These are phyloP conservation scores for Pemphigus obesinymphae DNA, from an alignment of 1,140 invertebrate genomes.

Conservation along the genomic window DNA sequence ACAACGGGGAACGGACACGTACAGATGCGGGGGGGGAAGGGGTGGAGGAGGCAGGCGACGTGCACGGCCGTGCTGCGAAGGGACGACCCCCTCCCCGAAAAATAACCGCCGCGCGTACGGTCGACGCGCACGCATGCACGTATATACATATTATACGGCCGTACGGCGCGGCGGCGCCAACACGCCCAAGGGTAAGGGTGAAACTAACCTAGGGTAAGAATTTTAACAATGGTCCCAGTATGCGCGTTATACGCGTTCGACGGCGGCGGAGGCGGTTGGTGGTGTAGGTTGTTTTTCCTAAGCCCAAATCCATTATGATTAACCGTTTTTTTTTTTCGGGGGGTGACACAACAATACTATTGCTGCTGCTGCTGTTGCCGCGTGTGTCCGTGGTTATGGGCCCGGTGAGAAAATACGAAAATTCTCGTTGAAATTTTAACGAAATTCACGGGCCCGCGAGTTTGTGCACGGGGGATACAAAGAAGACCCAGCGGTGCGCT, in stretches of 20 bases:
- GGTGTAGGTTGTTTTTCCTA: slow-evolving; percentile 7
- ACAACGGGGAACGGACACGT: too few species aligned
- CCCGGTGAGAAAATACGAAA: neutral
- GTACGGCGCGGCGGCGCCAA: slow-evolving; percentile 16
- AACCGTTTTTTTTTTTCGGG: slow-evolving; percentile 23
- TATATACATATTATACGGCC: too few species aligned
- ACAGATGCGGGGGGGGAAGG: neutral
- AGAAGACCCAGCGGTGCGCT: too few species aligned
- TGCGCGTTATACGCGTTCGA: neutral
- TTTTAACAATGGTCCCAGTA: slow-evolving; percentile 34
- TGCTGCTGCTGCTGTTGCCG: too few species aligned
- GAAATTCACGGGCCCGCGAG: neutral
- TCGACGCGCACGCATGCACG: neutral
- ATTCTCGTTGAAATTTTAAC: slow-evolving; percentile 20
- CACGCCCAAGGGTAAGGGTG: slow-evolving; percentile 34
- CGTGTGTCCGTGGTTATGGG: neutral
- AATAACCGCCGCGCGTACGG: too few species aligned
- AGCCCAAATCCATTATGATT: slow-evolving; percentile 6
- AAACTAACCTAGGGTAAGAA: slow-evolving; percentile 41
- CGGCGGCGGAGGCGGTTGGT: neutral
- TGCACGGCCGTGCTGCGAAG: neutral
- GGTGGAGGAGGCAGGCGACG: neutral
- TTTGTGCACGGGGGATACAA: too few species aligned
- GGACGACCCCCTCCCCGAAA: slow-evolving; percentile 17
- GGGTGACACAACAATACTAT: slow-evolving; percentile 31